Percentiles rank a stretch among this genome's conserved stretches.
Conservation (phyloP, 2,888 invertebrate species). For the Gerris lacustris region DNA sequence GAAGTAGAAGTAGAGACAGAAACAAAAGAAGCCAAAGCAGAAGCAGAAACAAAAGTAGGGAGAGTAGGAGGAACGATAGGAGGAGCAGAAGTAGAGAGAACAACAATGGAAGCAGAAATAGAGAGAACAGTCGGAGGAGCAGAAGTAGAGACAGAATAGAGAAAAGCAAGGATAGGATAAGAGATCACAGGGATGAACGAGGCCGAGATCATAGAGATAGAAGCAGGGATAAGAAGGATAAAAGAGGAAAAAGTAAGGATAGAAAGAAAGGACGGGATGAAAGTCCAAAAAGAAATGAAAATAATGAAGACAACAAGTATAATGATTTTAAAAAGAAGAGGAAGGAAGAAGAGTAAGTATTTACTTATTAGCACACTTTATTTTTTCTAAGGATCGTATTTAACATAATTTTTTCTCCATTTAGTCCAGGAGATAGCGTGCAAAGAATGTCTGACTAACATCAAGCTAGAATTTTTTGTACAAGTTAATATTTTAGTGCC, state of each 20-base stretch:
- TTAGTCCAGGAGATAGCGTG: no score
- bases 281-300: conserved; percentile 9
- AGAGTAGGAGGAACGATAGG: conserved; percentile 30
- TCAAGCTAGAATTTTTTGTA: no score
- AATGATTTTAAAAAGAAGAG: conserved; percentile 4
- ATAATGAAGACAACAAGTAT: background rate
- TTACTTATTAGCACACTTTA: background rate
- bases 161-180: conserved; percentile 25
- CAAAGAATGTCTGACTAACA: no score
- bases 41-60: conserved; percentile 31
- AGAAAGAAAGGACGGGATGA: conserved; percentile 15
- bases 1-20: conserved; percentile 30
- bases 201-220: conserved; percentile 12
- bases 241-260: conserved; percentile 14
- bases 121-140: conserved; percentile 30
- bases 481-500: no score
- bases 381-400: background rate
- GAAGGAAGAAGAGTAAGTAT: conserved; percentile 6
- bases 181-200: conserved; percentile 17
- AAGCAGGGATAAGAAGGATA: conserved; percentile 19
- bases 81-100: conserved; percentile 29
- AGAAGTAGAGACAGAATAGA: conserved; percentile 30
- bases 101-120: conserved; percentile 25
- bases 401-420: no score
- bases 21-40: conserved; percentile 26